Conservation (phyloP, 2,888 invertebrate genomes). For the Dugesia japonica region DNA sequence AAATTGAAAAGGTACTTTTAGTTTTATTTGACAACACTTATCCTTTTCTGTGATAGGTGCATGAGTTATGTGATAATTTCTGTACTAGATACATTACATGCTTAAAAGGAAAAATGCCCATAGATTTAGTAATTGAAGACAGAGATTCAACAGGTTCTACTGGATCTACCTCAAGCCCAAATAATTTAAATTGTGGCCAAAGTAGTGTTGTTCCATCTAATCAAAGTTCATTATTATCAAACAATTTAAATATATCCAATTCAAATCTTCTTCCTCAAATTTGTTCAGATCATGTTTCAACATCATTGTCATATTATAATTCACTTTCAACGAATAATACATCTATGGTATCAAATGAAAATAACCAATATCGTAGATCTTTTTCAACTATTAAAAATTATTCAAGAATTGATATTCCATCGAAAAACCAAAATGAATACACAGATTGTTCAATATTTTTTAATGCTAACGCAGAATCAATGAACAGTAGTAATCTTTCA, state of each 20-base stretch:
- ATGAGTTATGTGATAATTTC: constrained; percentile 99
- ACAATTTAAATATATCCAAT: neutral
- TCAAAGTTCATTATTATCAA: neutral
- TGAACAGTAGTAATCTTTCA: neutral
- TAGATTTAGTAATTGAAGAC: constrained; percentile 98
- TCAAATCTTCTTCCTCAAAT: constrained; percentile 7
- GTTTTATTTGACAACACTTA: neutral
- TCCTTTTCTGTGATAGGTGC: constrained; percentile 65
- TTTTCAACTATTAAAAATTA: neutral
- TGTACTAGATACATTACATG: constrained; percentile 99
- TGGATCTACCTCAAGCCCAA: constrained; percentile 36
- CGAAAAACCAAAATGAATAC: neutral
- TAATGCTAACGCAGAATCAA: neutral
- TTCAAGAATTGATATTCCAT: neutral
- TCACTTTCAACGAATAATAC: neutral
- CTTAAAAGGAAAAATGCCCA: constrained; percentile 99
- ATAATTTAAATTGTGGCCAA: neutral
- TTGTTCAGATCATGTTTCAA: neutral
- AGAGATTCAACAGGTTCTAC: constrained; percentile 37
- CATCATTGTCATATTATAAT: neutral
- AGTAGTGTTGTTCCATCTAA: neutral
- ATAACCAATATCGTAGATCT: neutral
- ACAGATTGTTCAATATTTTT: constrained; percentile 1
- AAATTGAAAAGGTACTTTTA: constrained; percentile 96
- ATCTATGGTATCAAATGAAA: neutral